Percentiles rank a stretch among this genome's conserved stretches.
phyloP scores from a whole-genome alignment of 2,113 vertebrate genomes.

The Eidolon helvum region DNA sequence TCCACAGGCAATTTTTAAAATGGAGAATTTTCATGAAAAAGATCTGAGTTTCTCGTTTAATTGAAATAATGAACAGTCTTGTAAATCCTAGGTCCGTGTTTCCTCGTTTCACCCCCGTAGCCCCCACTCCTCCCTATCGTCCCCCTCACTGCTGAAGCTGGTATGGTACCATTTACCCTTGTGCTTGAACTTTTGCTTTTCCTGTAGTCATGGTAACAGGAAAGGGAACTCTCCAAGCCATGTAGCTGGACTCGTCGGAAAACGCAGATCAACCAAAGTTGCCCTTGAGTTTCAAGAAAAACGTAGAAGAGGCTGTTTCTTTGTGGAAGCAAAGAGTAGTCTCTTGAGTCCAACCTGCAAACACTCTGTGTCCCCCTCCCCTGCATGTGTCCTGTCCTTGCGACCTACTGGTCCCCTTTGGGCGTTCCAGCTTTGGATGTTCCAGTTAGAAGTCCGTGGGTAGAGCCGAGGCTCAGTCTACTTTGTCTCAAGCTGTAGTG shows the following conservation, averaged over 20 bases:
- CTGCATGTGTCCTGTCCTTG: neutral
- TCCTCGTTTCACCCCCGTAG: neutral
- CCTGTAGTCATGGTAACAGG: neutral
- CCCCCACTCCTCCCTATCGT: neutral
- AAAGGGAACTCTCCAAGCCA: neutral
- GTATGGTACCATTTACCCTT: neutral
- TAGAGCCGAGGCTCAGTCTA: neutral
- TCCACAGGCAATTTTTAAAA: neutral
- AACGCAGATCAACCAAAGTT: neutral
- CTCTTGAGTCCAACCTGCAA: neutral
- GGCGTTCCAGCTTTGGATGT: fast-evolving
- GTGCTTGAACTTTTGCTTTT: neutral
- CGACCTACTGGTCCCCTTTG: neutral
- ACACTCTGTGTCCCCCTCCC: neutral
- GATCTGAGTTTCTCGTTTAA: neutral
- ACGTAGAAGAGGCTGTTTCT: neutral
- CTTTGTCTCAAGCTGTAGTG: neutral
- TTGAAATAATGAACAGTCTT: neutral
- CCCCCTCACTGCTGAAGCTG: neutral
- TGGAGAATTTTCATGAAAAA: neutral
- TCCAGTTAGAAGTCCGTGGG: neutral
- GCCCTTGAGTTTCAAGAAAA: neutral
- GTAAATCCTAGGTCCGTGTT: neutral
- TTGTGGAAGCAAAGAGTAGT: neutral
- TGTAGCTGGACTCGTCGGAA: neutral